These are phyloP conservation scores for Drosophila simulans DNA, from an alignment of 1,140 invertebrate genomes.

Conservation along the genomic window DNA sequence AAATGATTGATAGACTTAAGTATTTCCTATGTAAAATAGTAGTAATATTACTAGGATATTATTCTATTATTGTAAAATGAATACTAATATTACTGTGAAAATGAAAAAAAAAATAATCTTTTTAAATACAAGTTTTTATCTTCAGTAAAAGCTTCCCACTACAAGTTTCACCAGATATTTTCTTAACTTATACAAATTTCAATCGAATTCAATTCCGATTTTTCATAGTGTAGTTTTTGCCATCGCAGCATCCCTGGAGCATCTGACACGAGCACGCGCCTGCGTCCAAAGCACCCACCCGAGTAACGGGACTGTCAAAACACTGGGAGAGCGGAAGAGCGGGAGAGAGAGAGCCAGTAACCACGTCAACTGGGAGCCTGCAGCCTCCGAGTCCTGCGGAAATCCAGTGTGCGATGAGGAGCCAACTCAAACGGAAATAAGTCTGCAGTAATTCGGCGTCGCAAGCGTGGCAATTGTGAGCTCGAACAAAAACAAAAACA, in stretches of 20 bases:
- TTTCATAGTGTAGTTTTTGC: constrained; percentile 12
- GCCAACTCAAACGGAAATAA: constrained; percentile 52
- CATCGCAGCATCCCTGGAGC: constrained; percentile 65
- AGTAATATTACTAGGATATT: too few relatives aligned
- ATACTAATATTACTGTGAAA: too few relatives aligned
- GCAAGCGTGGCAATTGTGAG: constrained; percentile 18
- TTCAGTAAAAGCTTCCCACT: too few relatives aligned
- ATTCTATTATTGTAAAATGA: too few relatives aligned
- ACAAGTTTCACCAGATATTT: too few relatives aligned
- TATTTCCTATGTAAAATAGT: too few relatives aligned
- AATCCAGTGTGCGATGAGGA: constrained; percentile 47
- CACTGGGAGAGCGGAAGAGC: constrained; percentile 25
- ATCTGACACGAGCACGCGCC: constrained; percentile 34
- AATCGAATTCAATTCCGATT: neutral
- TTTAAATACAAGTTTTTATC: too few relatives aligned
- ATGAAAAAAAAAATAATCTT: too few relatives aligned
- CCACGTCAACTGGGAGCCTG: constrained; percentile 18
- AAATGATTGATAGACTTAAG: too few relatives aligned
- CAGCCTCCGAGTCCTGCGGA: constrained; percentile 46
- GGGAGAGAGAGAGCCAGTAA: constrained; percentile 10
- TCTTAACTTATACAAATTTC: neutral
- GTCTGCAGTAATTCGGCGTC: constrained; percentile 30
- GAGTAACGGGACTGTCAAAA: constrained; percentile 52
- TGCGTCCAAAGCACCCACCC: constrained; percentile 29
- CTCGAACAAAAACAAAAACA: constrained; percentile 23